These are phyloP conservation scores for Anoplolepis gracilipes DNA, from an alignment of 1,140 invertebrate species.

Conservation along the genomic window DNA sequence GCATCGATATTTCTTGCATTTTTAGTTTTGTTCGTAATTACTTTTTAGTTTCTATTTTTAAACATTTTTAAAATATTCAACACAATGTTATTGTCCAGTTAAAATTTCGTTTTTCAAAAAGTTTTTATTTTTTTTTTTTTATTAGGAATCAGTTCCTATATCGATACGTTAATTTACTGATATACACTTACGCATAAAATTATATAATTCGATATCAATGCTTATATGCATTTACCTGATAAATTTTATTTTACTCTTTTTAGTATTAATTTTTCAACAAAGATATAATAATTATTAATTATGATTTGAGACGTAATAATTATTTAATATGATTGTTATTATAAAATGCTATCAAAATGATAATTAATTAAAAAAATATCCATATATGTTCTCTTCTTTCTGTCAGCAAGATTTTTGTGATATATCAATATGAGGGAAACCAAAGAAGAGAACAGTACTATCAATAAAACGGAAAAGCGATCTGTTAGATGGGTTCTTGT, in stretches of 20 bases:
- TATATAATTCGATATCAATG: too few relatives aligned
- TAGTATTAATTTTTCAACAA: not conserved
- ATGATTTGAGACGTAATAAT: not conserved
- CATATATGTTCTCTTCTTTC: not conserved
- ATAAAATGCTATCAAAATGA: not conserved
- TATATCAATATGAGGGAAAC: not conserved
- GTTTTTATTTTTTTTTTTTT: too few relatives aligned
- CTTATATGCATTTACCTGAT: too few relatives aligned
- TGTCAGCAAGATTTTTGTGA: not conserved
- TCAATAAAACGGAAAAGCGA: conserved; percentile 23
- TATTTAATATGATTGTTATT: not conserved
- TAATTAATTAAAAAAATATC: not conserved
- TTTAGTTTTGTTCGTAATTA: not conserved
- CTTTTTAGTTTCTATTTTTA: not conserved
- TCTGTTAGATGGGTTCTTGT: conserved; percentile 87
- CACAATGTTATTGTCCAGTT: not conserved
- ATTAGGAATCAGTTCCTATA: not conserved
- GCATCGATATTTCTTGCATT: not conserved
- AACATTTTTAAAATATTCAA: not conserved
- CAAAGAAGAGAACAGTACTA: not conserved
- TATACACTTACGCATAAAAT: not conserved
- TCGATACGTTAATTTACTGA: not conserved
- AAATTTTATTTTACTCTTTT: not conserved
- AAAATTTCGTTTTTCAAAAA: not conserved
- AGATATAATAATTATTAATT: not conserved